Evolutionary conservation across 2,888 invertebrate genomes (phyloP).

Genomic region (Diarsia mendica): DNA sequence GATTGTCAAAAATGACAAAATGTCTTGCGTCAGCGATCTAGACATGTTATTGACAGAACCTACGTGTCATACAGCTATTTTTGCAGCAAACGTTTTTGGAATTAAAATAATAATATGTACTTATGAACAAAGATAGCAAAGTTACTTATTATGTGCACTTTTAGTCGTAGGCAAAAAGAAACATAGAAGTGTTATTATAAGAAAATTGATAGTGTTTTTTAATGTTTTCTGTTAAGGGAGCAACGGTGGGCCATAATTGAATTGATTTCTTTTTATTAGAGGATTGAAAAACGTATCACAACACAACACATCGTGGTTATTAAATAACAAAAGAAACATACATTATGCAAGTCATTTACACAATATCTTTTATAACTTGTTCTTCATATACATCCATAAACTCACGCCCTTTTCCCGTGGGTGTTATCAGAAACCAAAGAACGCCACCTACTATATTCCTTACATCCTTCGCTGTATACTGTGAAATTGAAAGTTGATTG

Average conservation of each 20-base stretch:
- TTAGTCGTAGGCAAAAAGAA: conserved; percentile 54
- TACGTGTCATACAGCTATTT: conserved; percentile 1
- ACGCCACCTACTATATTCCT: too few relatives aligned
- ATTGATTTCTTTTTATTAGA: not conserved
- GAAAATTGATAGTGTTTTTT: conserved; percentile 16
- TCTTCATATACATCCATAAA: not conserved
- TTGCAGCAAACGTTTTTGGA: conserved; percentile 26
- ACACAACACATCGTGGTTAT: not conserved
- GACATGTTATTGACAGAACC: conserved; percentile 37
- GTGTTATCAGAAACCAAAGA: too few relatives aligned
- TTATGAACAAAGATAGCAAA: conserved; percentile 24
- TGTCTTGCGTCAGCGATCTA: conserved; percentile 2
- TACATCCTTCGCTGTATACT: not conserved
- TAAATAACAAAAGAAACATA: conserved; percentile 8
- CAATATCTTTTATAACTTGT: not conserved
- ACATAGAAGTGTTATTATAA: conserved; percentile 32
- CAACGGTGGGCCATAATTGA: not conserved
- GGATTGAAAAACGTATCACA: not conserved
- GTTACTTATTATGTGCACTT: conserved; percentile 43
- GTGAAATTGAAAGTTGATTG: conserved; percentile 16
- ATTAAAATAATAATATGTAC: conserved; percentile 7
- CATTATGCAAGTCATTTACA: not conserved
- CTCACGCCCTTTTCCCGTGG: too few relatives aligned
- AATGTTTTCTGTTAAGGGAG: not conserved
- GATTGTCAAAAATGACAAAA: not conserved